A percentile compares a stretch with the other conserved stretches of the same genome.
Evolutionary conservation across 1,140 invertebrate species (phyloP).

Genomic region (Dreissena rostriformis): DNA sequence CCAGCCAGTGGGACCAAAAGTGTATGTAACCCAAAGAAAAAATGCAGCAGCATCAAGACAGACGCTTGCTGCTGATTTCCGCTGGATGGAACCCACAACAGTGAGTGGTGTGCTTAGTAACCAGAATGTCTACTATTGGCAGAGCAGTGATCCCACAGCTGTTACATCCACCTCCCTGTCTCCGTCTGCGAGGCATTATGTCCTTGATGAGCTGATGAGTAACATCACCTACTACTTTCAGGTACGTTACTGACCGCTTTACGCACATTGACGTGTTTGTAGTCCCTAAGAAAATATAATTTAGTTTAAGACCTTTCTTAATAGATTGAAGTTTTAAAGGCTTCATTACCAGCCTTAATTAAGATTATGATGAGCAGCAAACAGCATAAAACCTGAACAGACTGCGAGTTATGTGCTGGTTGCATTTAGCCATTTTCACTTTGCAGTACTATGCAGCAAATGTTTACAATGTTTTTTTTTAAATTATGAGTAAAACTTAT

Average conservation of each 20-base stretch:
- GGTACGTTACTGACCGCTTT: constrained; percentile 81
- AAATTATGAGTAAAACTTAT: too few species aligned
- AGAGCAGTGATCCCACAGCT: constrained; percentile 30
- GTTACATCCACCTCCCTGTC: constrained; percentile 68
- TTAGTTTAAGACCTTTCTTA: too few species aligned
- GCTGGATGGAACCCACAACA: constrained; percentile 89
- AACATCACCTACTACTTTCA: constrained; percentile 89
- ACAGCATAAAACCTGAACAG: too few species aligned
- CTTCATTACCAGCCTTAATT: too few species aligned
- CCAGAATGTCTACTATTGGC: constrained; percentile 86
- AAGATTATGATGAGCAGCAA: too few species aligned
- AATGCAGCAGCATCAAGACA: constrained; percentile 71
- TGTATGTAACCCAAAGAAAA: constrained; percentile 85
- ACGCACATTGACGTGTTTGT: too few species aligned
- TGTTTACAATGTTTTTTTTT: too few species aligned
- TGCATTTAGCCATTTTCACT: too few species aligned
- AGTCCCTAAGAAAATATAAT: too few species aligned
- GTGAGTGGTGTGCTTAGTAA: constrained; percentile 89
- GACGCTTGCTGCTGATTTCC: constrained; percentile 81
- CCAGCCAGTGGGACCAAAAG: constrained; percentile 86
- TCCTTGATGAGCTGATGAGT: constrained; percentile 83
- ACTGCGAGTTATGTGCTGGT: too few species aligned
- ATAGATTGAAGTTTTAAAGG: too few species aligned
- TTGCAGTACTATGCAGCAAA: too few species aligned
- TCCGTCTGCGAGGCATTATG: constrained; percentile 83